phyloP scores from a whole-genome alignment of 2,888 invertebrate species.

The Andrena minutula region DNA sequence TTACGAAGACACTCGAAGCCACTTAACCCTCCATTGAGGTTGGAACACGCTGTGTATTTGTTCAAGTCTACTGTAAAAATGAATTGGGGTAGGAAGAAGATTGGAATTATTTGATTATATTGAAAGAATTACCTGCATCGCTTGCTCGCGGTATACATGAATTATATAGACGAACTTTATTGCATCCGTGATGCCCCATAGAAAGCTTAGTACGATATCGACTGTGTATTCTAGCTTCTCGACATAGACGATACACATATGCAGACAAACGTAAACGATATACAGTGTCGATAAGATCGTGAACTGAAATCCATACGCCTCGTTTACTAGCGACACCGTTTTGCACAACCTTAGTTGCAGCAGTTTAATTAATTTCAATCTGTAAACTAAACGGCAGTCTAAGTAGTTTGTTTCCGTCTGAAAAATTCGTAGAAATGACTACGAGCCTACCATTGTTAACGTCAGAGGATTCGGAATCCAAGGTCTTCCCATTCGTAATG shows the following conservation, averaged over 20 bases:
- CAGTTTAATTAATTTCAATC: slow-evolving; percentile 35
- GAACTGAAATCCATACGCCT: slow-evolving; percentile 42
- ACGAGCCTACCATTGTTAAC: slow-evolving; percentile 25
- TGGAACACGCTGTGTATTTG: background rate
- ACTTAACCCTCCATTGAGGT: background rate
- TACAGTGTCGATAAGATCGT: slow-evolving; percentile 33
- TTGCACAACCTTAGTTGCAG: slow-evolving; percentile 31
- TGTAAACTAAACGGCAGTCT: slow-evolving; percentile 40
- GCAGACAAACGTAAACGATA: slow-evolving; percentile 33
- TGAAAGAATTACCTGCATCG: slow-evolving; percentile 37
- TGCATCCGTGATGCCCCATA: slow-evolving; percentile 32
- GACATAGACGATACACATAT: slow-evolving; percentile 35
- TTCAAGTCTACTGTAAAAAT: slow-evolving; percentile 42
- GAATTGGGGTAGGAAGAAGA: background rate
- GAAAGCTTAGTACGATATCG: slow-evolving; percentile 23
- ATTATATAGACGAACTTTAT: slow-evolving; percentile 41
- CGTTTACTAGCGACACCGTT: slow-evolving; percentile 30
- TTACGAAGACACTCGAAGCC: background rate
- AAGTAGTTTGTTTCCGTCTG: too few relatives aligned
- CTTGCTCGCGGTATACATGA: slow-evolving; percentile 30
- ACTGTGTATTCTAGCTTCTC: background rate
- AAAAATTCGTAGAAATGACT: background rate
- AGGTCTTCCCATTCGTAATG: slow-evolving; percentile 20
- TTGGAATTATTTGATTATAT: background rate
- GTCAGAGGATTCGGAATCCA: slow-evolving; percentile 2